A percentile compares a stretch with the other conserved stretches of the same genome.
Evolutionary conservation across 2,888 invertebrate genomes (phyloP).

Genomic region (Drosophila cracens): DNA sequence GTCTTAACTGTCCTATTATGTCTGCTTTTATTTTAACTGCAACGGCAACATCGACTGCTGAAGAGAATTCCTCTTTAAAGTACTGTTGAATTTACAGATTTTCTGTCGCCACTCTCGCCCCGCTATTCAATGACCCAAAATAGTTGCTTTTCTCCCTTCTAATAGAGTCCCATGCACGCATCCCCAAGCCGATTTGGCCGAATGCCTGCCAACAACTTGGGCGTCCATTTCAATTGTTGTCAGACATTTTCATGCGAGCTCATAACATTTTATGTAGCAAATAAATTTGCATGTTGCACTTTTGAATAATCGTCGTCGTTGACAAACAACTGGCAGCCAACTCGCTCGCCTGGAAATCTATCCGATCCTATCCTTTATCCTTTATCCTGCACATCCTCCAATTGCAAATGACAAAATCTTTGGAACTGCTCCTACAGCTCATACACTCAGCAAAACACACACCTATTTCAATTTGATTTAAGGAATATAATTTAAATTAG

Average conservation of each 20-base stretch:
- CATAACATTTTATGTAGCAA: slow-evolving; percentile 79
- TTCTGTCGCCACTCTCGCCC: slow-evolving; percentile 7
- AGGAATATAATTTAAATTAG: neutral
- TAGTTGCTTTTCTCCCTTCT: neutral
- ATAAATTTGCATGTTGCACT: slow-evolving; percentile 81
- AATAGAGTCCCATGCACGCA: neutral
- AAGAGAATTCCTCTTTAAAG: slow-evolving; percentile 7
- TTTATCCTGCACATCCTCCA: neutral
- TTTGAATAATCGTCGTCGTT: slow-evolving; percentile 77
- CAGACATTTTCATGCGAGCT: slow-evolving; percentile 80
- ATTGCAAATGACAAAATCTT: slow-evolving; percentile 34
- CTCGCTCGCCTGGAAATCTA: slow-evolving; percentile 66
- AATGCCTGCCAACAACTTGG: slow-evolving; percentile 57
- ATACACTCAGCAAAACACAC: slow-evolving; percentile 1
- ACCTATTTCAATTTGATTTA: no score
- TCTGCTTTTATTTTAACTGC: slow-evolving; percentile 20
- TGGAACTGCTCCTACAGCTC: neutral
- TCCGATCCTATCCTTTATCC: slow-evolving; percentile 21
- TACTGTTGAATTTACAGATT: slow-evolving; percentile 1
- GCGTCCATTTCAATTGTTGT: slow-evolving; percentile 72
- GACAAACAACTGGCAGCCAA: slow-evolving; percentile 79
- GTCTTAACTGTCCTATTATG: slow-evolving; percentile 16
- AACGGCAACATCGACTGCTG: slow-evolving; percentile 18
- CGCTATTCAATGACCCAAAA: slow-evolving; percentile 28
- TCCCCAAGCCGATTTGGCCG: neutral